A percentile compares a stretch with the other conserved stretches of the same genome.
phyloP scores from a whole-genome alignment of 2,888 invertebrate genomes.

The Meiosimyza decipiens region DNA sequence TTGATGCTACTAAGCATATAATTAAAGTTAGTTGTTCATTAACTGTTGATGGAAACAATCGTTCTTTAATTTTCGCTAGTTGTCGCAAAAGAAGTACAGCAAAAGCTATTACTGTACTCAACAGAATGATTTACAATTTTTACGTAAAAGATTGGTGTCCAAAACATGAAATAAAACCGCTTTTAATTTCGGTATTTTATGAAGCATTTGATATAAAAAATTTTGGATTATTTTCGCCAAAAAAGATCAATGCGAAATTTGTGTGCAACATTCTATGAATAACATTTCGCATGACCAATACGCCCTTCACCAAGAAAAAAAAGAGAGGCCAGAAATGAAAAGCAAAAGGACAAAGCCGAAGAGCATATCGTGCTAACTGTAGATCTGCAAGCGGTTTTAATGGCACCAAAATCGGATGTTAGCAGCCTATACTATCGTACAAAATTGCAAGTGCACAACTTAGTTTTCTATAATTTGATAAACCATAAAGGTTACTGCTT shows the following conservation, averaged over 20 bases:
- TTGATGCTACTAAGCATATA: too few species aligned
- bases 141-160: too few species aligned
- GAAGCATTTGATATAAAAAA: too few species aligned
- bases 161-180: too few species aligned
- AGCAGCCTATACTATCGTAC: constrained; percentile 36
- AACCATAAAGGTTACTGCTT: constrained; percentile 37
- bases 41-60: too few species aligned
- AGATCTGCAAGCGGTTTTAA: constrained; percentile 38
- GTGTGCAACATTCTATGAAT: constrained; percentile 27
- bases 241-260: constrained; percentile 37
- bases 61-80: too few species aligned
- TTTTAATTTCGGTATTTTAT: too few species aligned
- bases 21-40: too few species aligned
- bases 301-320: constrained; percentile 36
- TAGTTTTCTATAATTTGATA: constrained; percentile 36
- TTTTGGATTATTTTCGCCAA: too few species aligned
- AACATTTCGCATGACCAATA: constrained; percentile 31
- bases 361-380: constrained; percentile 33
- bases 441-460: constrained; percentile 37
- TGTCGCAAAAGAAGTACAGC: too few species aligned
- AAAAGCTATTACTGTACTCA: too few species aligned
- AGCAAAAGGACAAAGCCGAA: constrained; percentile 35
- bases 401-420: constrained; percentile 37
- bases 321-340: constrained; percentile 38
- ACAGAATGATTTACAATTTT: too few species aligned